phyloP scores from a whole-genome alignment of 2,113 vertebrate species.

The Amphilophus citrinellus region DNA sequence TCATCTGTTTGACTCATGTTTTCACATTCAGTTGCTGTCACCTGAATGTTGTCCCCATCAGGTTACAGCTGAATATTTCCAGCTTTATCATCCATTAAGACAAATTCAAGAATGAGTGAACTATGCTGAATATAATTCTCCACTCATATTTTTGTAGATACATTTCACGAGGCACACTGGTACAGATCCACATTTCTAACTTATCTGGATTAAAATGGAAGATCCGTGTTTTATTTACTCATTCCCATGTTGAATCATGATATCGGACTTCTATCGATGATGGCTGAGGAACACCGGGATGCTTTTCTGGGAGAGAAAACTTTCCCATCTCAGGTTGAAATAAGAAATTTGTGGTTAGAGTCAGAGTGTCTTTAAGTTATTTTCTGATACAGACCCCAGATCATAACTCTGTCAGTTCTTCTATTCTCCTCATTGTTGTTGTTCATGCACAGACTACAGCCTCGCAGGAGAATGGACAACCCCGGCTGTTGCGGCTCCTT shows the following conservation, averaged over 20 bases:
- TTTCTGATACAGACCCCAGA: conserved; percentile 10
- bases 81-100: not conserved
- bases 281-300: not conserved
- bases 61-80: not conserved
- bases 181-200: not conserved
- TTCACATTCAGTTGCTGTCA: not conserved
- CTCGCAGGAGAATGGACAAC: conserved; percentile 68
- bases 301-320: not conserved
- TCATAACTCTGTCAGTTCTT: conserved; percentile 20
- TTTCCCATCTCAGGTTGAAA: too few relatives aligned
- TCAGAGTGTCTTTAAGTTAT: not conserved
- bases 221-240: too few relatives aligned
- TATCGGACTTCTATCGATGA: not conserved
- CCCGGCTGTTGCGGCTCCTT: conserved; percentile 70
- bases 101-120: conserved; percentile 2
- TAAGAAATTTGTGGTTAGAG: not conserved
- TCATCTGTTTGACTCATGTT: not conserved
- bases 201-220: not conserved
- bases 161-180: not conserved
- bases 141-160: not conserved
- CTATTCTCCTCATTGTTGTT: conserved; percentile 34
- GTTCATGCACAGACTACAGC: conserved; percentile 53
- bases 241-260: not conserved
- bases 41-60: not conserved
- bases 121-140: not conserved